A percentile compares a stretch with the other conserved stretches of the same genome.
Evolutionary conservation across 2,113 vertebrate species (phyloP).

Genomic region (Strix uralensis): DNA sequence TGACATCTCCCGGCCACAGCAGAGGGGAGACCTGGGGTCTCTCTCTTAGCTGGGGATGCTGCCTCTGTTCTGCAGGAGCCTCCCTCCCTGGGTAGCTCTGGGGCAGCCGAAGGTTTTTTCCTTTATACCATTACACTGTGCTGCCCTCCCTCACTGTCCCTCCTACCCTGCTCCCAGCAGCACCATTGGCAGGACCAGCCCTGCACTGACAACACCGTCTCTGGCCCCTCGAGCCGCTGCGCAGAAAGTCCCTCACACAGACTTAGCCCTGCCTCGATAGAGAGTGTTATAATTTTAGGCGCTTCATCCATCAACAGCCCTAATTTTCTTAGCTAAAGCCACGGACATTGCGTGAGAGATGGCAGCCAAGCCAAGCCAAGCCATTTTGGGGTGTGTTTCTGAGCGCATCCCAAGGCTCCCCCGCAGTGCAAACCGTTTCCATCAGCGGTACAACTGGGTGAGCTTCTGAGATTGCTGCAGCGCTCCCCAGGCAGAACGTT

Average conservation of each 20-base stretch:
- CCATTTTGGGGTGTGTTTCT: background rate
- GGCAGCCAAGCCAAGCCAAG: no score
- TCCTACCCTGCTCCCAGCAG: background rate
- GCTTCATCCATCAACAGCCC: background rate
- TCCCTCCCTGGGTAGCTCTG: background rate
- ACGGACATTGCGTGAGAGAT: fast-evolving
- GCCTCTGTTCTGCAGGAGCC: background rate
- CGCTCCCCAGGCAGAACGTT: fast-evolving
- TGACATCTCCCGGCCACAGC: background rate
- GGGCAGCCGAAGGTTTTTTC: background rate
- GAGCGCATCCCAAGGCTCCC: background rate
- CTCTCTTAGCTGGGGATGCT: background rate
- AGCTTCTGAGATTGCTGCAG: background rate
- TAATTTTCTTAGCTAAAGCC: background rate
- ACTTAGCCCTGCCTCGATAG: background rate
- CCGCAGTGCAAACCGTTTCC: background rate
- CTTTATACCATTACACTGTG: no score
- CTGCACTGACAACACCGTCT: fast-evolving
- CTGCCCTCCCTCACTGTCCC: background rate
- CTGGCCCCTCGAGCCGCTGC: background rate
- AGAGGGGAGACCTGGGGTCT: background rate
- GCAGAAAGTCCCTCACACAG: background rate
- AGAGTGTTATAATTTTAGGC: background rate
- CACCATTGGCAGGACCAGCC: fast-evolving
- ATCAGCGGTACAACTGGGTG: fast-evolving